Percentiles rank a stretch among this genome's conserved stretches.
phyloP scores from a whole-genome alignment of 1,140 invertebrate species.

The Aphelinus atriplicis region DNA sequence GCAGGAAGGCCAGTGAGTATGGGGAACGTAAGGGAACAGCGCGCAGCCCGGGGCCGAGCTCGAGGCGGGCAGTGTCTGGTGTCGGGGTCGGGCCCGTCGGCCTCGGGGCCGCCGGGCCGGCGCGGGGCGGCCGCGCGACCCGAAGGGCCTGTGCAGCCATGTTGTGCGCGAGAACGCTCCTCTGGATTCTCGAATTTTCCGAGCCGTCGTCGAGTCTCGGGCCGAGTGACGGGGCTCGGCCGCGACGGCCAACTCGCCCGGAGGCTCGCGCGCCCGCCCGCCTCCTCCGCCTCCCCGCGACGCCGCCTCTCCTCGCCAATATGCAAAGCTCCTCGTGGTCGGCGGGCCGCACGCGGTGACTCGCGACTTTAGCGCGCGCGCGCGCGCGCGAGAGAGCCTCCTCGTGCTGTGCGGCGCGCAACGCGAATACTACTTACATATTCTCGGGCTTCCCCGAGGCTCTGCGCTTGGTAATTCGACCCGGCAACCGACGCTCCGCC shows the following conservation, averaged over 20 bases:
- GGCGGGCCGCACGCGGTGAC: conserved; percentile 21
- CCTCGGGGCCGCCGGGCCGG: too few species aligned
- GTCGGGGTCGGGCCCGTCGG: too few species aligned
- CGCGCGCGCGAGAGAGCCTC: too few species aligned
- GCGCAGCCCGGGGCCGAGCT: conserved; percentile 1
- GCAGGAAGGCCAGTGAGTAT: conserved; percentile 63
- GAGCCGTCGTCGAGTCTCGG: conserved; percentile 16
- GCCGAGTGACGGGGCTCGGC: not conserved
- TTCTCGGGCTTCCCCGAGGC: too few species aligned
- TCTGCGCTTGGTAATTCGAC: too few species aligned
- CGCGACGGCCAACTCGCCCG: not conserved
- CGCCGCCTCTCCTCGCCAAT: not conserved
- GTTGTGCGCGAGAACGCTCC: conserved; percentile 51
- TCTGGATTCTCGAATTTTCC: conserved; percentile 65
- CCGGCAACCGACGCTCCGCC: too few species aligned
- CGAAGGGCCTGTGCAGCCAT: conserved; percentile 54
- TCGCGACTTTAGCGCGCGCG: conserved; percentile 33
- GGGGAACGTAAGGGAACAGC: not conserved
- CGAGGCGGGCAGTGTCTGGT: not conserved
- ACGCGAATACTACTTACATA: too few species aligned
- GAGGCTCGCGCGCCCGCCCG: not conserved
- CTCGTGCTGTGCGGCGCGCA: too few species aligned
- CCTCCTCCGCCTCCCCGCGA: not conserved
- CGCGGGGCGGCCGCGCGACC: too few species aligned
- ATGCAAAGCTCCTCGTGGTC: not conserved